Conservation (phyloP, 2,888 invertebrate species). For the Pollenia griseotomentosa region DNA sequence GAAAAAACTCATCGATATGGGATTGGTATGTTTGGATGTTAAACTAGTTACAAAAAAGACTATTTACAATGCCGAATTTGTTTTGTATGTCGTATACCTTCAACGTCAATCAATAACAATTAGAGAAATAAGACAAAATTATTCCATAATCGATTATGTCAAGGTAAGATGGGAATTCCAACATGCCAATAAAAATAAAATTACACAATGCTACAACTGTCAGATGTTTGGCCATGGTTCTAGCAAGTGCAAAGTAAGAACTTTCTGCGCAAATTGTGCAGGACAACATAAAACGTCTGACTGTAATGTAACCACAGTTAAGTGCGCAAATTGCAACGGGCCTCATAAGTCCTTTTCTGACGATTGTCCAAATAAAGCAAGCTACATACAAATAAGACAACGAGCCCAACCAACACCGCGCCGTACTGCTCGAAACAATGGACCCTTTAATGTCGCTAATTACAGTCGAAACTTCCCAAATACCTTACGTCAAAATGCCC, state of each 20-base stretch:
- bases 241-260: conserved; percentile 7
- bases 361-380: not conserved
- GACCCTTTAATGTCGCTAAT: not conserved
- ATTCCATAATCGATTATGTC: conserved; percentile 22
- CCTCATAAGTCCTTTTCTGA: conserved; percentile 5
- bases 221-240: conserved; percentile 45
- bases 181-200: too few relatives aligned
- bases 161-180: not conserved
- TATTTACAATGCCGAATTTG: conserved; percentile 4
- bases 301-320: not conserved
- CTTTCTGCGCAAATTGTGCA: conserved; percentile 34
- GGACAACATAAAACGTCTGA: conserved; percentile 28
- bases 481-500: conserved; percentile 1
- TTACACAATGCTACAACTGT: conserved; percentile 23
- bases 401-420: not conserved
- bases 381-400: not conserved
- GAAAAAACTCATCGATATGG: conserved; percentile 10
- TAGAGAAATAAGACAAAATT: conserved; percentile 21
- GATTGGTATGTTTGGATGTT: conserved; percentile 16
- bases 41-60: conserved; percentile 25
- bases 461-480: conserved; percentile 12
- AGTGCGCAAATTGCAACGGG: conserved; percentile 22
- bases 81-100: conserved; percentile 22
- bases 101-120: conserved; percentile 30
- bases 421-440: not conserved